These are phyloP conservation scores for Okapia johnstoni DNA, from an alignment of 2,113 vertebrate species.

Conservation along the genomic window DNA sequence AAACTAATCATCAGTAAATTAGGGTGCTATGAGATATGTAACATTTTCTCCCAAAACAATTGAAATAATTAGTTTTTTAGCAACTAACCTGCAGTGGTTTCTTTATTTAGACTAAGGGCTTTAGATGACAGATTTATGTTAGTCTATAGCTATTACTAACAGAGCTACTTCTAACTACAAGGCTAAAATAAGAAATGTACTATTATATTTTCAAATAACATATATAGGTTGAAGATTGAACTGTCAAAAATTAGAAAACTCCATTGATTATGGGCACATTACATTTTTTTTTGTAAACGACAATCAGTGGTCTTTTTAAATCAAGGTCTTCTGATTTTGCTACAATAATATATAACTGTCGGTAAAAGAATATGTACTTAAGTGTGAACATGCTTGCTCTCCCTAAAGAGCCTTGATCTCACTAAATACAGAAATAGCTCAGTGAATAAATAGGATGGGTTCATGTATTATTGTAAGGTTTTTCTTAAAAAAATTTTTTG, in stretches of 20 bases:
- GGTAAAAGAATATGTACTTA: neutral
- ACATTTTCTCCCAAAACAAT: neutral
- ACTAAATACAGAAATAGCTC: constrained; percentile 2
- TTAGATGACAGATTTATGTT: neutral
- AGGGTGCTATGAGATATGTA: neutral
- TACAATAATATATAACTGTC: neutral
- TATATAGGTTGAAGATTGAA: neutral
- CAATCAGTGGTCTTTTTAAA: neutral
- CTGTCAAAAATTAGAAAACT: neutral
- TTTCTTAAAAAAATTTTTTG: neutral
- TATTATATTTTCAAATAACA: constrained; percentile 14
- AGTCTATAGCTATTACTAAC: neutral
- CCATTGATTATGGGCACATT: neutral
- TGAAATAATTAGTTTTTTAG: neutral
- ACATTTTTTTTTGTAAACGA: neutral
- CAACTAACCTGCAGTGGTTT: neutral
- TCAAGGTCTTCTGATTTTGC: neutral
- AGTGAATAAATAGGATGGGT: neutral
- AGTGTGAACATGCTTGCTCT: neutral
- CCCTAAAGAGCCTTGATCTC: neutral
- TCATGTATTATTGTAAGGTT: neutral
- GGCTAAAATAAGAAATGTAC: neutral
- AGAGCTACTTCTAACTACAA: neutral
- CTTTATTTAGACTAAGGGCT: neutral
- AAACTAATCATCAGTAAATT: neutral